Percentiles rank a stretch among this genome's conserved stretches.
These are phyloP conservation scores for Sinocyclocheilus maitianheensis DNA, from an alignment of 2,113 vertebrate species.

Conservation along the genomic window DNA sequence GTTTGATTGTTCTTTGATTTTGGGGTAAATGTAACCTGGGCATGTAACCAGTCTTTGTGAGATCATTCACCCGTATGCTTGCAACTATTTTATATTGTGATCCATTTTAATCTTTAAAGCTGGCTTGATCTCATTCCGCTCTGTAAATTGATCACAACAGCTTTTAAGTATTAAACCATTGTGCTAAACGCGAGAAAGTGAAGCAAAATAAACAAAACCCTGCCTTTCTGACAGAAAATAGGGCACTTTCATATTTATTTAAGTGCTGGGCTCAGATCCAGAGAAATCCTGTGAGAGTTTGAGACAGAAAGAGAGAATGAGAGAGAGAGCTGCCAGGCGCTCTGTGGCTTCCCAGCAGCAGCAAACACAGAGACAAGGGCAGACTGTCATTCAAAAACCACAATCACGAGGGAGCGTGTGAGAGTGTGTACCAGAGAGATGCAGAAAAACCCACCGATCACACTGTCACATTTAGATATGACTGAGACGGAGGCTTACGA, in stretches of 20 bases:
- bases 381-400: slow-evolving; percentile 44
- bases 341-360: not conserved
- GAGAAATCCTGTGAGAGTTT: slow-evolving; percentile 61
- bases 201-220: slow-evolving; percentile 40
- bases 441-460: slow-evolving; percentile 3
- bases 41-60: not conserved
- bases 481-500: slow-evolving; percentile 2
- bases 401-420: slow-evolving; percentile 25
- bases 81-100: slow-evolving; percentile 18
- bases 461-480: slow-evolving; percentile 27
- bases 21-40: not conserved
- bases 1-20: not conserved
- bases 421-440: not conserved
- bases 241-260: slow-evolving; percentile 74
- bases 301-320: slow-evolving; percentile 13
- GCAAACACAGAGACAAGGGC: slow-evolving; percentile 9
- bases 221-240: slow-evolving; percentile 61
- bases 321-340: slow-evolving; percentile 15
- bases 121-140: slow-evolving; percentile 13
- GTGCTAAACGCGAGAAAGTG: slow-evolving; percentile 10
- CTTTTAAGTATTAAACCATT: not conserved
- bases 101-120: slow-evolving; percentile 26
- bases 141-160: slow-evolving; percentile 27
- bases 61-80: not conserved
- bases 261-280: slow-evolving; percentile 68